Percentiles rank a stretch among this genome's conserved stretches.
Conservation (phyloP, 2,888 invertebrate genomes). For the Aleiodes leptofemur region DNA sequence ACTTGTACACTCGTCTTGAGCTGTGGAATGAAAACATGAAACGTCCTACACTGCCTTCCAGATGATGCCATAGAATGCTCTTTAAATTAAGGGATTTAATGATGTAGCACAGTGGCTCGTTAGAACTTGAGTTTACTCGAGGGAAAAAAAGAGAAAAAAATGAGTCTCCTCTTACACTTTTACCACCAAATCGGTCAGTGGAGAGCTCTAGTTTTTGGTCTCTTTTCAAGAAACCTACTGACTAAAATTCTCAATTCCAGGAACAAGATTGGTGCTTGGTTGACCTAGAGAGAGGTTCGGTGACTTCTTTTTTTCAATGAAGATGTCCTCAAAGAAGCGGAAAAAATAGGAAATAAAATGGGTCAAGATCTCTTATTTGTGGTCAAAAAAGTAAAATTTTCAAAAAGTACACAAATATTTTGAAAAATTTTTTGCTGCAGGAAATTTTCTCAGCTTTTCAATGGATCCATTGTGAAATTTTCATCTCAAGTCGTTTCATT, state of each 20-base stretch:
- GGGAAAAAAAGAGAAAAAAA: conserved; percentile 16
- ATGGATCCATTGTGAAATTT: not conserved
- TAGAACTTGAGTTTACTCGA: conserved; percentile 19
- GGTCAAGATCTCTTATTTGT: too few relatives aligned
- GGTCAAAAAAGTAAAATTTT: too few relatives aligned
- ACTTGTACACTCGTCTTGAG: not conserved
- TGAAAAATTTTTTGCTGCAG: too few relatives aligned
- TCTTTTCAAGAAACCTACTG: not conserved
- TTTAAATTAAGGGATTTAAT: conserved; percentile 27
- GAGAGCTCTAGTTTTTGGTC: not conserved
- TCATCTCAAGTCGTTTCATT: not conserved
- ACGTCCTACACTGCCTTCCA: conserved; percentile 1
- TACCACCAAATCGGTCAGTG: conserved; percentile 7
- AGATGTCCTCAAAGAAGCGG: not conserved
- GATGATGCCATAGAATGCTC: conserved; percentile 30
- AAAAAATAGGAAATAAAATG: too few relatives aligned
- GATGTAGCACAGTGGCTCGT: conserved; percentile 27
- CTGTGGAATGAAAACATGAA: not conserved
- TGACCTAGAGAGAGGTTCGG: conserved; percentile 2
- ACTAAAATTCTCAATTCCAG: conserved; percentile 1
- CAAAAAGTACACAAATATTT: too few relatives aligned
- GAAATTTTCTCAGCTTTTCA: not conserved
- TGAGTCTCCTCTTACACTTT: not conserved
- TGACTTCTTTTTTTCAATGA: not conserved
- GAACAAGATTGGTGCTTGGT: not conserved